Percentiles rank a stretch among this genome's conserved stretches.
These are phyloP conservation scores for Himalopsyche phryganea DNA, from an alignment of 1,140 invertebrate genomes.

Conservation along the genomic window DNA sequence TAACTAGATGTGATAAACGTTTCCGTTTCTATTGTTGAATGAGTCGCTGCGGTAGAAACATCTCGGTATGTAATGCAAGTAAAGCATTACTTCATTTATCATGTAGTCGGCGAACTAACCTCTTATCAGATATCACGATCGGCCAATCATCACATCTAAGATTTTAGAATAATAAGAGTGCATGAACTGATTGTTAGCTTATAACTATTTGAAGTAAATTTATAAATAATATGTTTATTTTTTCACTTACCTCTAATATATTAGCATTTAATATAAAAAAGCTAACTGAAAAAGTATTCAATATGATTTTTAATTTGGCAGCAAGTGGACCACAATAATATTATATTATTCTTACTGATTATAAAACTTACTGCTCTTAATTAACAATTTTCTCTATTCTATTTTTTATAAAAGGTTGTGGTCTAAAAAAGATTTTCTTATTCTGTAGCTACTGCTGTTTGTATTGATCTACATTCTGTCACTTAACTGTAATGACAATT, in stretches of 20 bases:
- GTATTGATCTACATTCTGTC: no score
- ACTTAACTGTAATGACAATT: no score
- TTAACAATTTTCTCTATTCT: neutral
- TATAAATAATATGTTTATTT: constrained; percentile 22
- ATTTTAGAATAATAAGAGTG: no score
- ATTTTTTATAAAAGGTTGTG: constrained; percentile 1
- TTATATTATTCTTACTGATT: neutral
- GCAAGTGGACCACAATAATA: constrained; percentile 24
- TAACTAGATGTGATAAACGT: neutral
- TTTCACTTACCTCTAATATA: constrained; percentile 18
- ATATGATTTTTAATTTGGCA: constrained; percentile 16
- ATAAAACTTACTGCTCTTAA: constrained; percentile 1
- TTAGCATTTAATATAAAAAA: constrained; percentile 15
- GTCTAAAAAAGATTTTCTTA: constrained; percentile 2
- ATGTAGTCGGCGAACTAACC: no score
- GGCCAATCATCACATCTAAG: no score
- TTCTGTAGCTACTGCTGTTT: no score
- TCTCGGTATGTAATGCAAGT: no score
- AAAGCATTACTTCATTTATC: no score
- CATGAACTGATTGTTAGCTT: constrained; percentile 26
- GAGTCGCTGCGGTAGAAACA: no score
- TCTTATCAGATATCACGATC: no score
- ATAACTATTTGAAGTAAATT: constrained; percentile 8
- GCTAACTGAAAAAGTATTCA: constrained; percentile 9
- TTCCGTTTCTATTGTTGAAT: no score